phyloP scores from a whole-genome alignment of 2,888 invertebrate species.

The Rotaria macrura region DNA sequence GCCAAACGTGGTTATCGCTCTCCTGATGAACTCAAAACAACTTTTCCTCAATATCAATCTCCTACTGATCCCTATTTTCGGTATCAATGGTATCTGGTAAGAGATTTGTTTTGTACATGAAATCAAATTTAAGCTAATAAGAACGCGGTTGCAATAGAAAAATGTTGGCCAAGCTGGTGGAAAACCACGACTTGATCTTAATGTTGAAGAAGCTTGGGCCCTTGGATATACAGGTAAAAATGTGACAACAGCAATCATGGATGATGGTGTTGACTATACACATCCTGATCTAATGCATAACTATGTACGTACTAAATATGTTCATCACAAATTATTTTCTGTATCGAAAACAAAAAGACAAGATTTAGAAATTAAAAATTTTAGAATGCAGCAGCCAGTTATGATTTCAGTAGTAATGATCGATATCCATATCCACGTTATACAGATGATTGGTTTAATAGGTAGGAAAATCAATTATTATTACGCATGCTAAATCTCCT shows the following conservation, averaged over 20 bases:
- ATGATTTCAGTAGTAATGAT: slow-evolving; percentile 98
- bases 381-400: slow-evolving; percentile 94
- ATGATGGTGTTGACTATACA: slow-evolving; percentile 98
- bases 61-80: slow-evolving; percentile 90
- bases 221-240: slow-evolving; percentile 93
- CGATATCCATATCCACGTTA: slow-evolving; percentile 95
- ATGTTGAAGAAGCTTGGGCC: slow-evolving; percentile 96
- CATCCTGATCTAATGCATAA: slow-evolving; percentile 91
- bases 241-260: slow-evolving; percentile 98
- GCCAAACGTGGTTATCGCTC: slow-evolving; percentile 70
- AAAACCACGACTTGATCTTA: slow-evolving; percentile 83
- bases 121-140: neutral
- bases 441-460: slow-evolving; percentile 99
- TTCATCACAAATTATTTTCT: no score
- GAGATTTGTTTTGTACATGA: slow-evolving; percentile 38
- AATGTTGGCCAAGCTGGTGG: slow-evolving; percentile 98
- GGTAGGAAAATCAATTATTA: slow-evolving; percentile 55
- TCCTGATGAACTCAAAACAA: slow-evolving; percentile 38
- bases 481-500: slow-evolving; percentile 37
- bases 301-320: slow-evolving; percentile 69
- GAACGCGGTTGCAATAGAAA: slow-evolving; percentile 55
- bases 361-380: slow-evolving; percentile 31
- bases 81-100: slow-evolving; percentile 85
- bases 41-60: slow-evolving; percentile 52
- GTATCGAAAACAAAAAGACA: no score